Evolutionary conservation across 2,797 vertebrate species (phyloP), one percentile per base, ranked within the genome.

Genomic region (Paratrypauchen microcephalus): DNA sequence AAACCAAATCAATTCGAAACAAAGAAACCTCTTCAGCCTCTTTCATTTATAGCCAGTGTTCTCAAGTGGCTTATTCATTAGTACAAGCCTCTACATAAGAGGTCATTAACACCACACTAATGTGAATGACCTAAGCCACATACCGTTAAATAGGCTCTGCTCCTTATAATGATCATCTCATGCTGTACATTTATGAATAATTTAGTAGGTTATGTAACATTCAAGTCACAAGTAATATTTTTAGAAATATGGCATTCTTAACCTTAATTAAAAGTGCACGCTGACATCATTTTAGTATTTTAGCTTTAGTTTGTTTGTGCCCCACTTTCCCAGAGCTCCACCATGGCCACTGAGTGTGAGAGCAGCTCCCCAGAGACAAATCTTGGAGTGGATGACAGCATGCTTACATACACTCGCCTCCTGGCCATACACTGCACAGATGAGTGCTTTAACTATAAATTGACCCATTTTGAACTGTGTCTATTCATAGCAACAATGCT

Each of bases 371-470:
- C 74, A 73, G 88, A 92, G 87, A 90, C 83, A 79, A 90, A 84
- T 86, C 78, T 84, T 78, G 76, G 80, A 88, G 84, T 85, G 78
- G 90, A 91, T 92, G 89, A 88, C 88, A 84, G 86, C 88, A 90
- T 87, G 87, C 90, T 89, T 89, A 89, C 89, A 90, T 88, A 84
- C 86, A 81, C 82, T 89, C 56, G 80, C 90, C 93, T 92, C 90
- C 88, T 92, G 92, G 92, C 86, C 68, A 86, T 72, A 77, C 81
- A 76, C 81, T 83, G 84, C 88, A 90, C 92, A 89, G 91, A 89
- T 90, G 88, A 92, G 83, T 89, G 92, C 89, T 84, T 90, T 88
- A 78, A 89, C 88, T 72, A 92, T 89, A 90, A 92, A 91, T 86
- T 90, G 90, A 91, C 93, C 92, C 87, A 92, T 87, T 93, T 93